A percentile compares a stretch with the other conserved stretches of the same genome.
phyloP scores from a whole-genome alignment of 2,797 vertebrate genomes.

The Garrulus glandarius region DNA sequence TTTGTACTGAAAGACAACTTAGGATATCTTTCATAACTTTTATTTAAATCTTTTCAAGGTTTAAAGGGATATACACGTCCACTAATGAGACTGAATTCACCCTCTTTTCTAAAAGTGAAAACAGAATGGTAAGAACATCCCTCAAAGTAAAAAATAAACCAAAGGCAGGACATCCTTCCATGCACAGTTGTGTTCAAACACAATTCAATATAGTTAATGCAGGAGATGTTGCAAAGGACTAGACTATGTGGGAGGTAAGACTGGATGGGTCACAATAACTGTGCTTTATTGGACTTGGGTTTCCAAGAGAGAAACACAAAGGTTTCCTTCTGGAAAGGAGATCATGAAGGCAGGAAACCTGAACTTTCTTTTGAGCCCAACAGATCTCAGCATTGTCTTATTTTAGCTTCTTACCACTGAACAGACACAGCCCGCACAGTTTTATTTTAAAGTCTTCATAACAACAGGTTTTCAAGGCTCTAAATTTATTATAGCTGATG shows the following conservation, averaged over 20 bases:
- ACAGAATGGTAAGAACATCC: not conserved
- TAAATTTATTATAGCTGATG: not conserved
- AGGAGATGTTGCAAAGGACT: not conserved
- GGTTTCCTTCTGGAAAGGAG: not conserved
- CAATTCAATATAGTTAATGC: not conserved
- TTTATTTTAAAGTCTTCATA: conserved; percentile 34
- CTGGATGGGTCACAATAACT: not conserved
- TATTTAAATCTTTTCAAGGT: not conserved
- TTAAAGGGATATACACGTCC: not conserved
- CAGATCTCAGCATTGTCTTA: not conserved
- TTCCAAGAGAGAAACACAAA: not conserved
- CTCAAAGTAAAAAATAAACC: not conserved
- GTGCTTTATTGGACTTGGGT: not conserved
- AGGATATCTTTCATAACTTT: not conserved
- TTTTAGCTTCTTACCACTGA: not conserved
- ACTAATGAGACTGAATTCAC: not conserved
- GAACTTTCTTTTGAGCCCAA: not conserved
- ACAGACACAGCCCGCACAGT: not conserved
- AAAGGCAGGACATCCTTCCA: not conserved
- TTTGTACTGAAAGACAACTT: not conserved
- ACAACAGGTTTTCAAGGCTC: not conserved
- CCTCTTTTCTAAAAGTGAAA: not conserved
- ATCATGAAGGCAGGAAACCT: not conserved
- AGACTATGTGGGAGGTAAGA: not conserved
- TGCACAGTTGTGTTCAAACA: not conserved